These are phyloP conservation scores for Rhamnusium bicolor DNA, from an alignment of 2,888 invertebrate species.

Conservation along the genomic window DNA sequence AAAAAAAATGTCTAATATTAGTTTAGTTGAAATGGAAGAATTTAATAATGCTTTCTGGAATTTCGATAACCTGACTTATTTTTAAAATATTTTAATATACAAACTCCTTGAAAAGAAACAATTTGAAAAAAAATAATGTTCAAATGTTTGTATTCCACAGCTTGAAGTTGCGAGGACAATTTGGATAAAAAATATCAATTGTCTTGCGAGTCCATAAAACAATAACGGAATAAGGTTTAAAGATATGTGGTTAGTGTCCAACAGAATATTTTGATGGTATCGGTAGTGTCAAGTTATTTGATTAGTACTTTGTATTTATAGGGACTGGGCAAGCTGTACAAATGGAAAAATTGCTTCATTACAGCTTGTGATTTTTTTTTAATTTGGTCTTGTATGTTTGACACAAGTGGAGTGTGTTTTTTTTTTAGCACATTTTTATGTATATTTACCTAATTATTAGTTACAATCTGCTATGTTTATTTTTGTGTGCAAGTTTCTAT, in stretches of 20 bases:
- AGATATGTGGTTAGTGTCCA: conserved; percentile 4
- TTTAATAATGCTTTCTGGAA: background rate
- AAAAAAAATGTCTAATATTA: background rate
- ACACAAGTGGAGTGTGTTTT: conserved; percentile 61
- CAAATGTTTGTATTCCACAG: background rate
- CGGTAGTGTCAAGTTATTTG: background rate
- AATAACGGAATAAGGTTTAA: background rate
- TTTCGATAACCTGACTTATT: background rate
- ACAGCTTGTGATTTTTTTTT: conserved; percentile 11
- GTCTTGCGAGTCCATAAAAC: background rate
- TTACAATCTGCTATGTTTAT: conserved; percentile 64
- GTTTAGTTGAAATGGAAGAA: background rate
- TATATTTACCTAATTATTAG: conserved; percentile 51
- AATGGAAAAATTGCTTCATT: background rate
- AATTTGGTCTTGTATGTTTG: conserved; percentile 34
- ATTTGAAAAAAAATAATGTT: background rate
- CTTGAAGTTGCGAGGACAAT: background rate
- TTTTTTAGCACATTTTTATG: conserved; percentile 53
- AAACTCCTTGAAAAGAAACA: background rate
- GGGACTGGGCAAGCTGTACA: background rate
- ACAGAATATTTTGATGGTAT: background rate
- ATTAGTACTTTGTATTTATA: background rate
- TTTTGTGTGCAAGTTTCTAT: conserved; percentile 68
- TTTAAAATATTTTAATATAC: background rate
- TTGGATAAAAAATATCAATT: background rate